These are phyloP conservation scores for Watsonalla cultraria DNA, from an alignment of 2,888 invertebrate species.

Conservation along the genomic window DNA sequence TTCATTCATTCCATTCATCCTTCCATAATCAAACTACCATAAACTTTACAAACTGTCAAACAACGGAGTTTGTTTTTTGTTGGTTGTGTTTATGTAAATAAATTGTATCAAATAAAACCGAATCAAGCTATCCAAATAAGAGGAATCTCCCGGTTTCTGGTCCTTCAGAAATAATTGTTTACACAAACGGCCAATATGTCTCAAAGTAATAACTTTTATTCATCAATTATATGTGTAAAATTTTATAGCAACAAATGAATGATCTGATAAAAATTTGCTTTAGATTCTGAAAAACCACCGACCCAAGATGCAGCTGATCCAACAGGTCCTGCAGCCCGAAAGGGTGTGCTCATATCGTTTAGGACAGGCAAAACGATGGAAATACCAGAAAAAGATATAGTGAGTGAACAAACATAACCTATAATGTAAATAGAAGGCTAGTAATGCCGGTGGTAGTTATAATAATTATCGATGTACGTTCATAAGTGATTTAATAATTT, in stretches of 20 bases:
- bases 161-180: no score
- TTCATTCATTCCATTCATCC: no score
- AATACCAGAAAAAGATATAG: conserved; percentile 91
- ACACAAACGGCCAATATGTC: conserved; percentile 36
- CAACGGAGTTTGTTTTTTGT: no score
- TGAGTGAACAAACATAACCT: conserved; percentile 71
- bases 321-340: conserved; percentile 87
- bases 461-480: no score
- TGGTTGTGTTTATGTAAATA: no score
- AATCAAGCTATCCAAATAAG: no score
- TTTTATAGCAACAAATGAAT: conserved; percentile 5
- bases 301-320: conserved; percentile 81
- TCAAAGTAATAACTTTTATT: conserved; percentile 46
- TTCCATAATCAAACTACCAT: no score
- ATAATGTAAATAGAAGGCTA: conserved; percentile 11
- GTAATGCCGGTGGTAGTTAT: no score
- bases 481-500: no score
- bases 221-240: conserved; percentile 4
- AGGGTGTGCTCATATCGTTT: conserved; percentile 89
- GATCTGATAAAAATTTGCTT: conserved; percentile 13
- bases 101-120: no score
- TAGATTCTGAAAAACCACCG: conserved; percentile 66
- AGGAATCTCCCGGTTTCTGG: no score
- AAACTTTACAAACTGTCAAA: no score
- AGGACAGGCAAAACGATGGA: conserved; percentile 90